Conservation (phyloP, 2,888 invertebrate genomes). For the Syrphus vitripennis region DNA sequence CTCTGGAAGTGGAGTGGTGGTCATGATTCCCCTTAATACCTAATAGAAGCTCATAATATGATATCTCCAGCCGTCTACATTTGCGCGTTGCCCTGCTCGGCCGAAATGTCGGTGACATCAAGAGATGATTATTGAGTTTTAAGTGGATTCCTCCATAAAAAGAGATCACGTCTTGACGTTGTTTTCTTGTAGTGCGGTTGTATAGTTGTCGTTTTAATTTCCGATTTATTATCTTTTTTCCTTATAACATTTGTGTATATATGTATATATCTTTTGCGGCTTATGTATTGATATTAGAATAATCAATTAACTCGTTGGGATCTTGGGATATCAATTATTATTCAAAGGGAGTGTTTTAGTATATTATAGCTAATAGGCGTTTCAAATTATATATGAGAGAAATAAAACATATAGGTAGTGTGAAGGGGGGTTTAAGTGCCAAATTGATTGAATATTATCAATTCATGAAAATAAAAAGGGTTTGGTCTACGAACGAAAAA, state of each 20-base stretch:
- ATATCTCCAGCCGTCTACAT: neutral
- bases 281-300: constrained; percentile 67
- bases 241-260: constrained; percentile 29
- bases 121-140: constrained; percentile 71
- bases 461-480: neutral
- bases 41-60: neutral
- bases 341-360: constrained; percentile 30
- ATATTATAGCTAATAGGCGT: constrained; percentile 55
- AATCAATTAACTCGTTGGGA: constrained; percentile 61
- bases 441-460: constrained; percentile 59
- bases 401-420: neutral
- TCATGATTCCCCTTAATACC: constrained; percentile 33
- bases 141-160: constrained; percentile 71
- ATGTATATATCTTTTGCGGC: constrained; percentile 56
- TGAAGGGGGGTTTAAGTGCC: constrained; percentile 45
- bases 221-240: constrained; percentile 64
- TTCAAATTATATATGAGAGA: constrained; percentile 27
- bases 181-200: constrained; percentile 57
- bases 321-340: neutral
- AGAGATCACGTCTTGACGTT: constrained; percentile 66
- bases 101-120: constrained; percentile 62
- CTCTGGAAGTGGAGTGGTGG: constrained; percentile 11
- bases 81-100: neutral
- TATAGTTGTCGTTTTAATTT: constrained; percentile 70
- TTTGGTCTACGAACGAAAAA: neutral